phyloP scores from a whole-genome alignment of 1,140 invertebrate species.

The Macrobrachium nipponense region DNA sequence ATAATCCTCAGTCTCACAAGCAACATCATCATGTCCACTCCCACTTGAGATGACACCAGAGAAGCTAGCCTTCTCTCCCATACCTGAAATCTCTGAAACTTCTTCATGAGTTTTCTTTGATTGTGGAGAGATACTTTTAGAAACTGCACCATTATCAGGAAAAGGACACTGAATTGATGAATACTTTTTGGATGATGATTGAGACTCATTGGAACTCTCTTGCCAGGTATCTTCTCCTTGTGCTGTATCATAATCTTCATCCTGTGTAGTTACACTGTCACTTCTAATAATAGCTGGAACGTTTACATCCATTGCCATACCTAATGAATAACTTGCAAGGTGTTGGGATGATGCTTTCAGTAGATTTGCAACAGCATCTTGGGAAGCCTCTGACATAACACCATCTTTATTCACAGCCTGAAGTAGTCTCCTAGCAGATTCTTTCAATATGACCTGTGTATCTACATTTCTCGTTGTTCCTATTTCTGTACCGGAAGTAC shows the following conservation, averaged over 20 bases:
- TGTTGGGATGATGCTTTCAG: constrained; percentile 40
- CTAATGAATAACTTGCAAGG: constrained; percentile 19
- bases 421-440: constrained; percentile 40
- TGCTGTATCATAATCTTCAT: constrained; percentile 32
- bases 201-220: constrained; percentile 6
- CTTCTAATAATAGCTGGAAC: too few species aligned
- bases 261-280: constrained; percentile 17
- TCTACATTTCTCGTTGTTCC: background rate
- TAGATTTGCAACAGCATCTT: constrained; percentile 39
- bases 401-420: constrained; percentile 47
- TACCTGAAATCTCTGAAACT: background rate
- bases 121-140: background rate
- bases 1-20: background rate
- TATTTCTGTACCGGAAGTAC: too few species aligned
- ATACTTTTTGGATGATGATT: background rate
- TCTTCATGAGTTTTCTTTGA: background rate
- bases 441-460: constrained; percentile 32
- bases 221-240: constrained; percentile 29
- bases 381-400: constrained; percentile 41
- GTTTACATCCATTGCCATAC: background rate
- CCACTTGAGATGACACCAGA: background rate
- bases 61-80: background rate
- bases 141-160: too few species aligned
- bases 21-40: background rate
- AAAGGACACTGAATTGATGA: background rate